phyloP scores from a whole-genome alignment of 2,113 vertebrate genomes.

The Micromys minutus region DNA sequence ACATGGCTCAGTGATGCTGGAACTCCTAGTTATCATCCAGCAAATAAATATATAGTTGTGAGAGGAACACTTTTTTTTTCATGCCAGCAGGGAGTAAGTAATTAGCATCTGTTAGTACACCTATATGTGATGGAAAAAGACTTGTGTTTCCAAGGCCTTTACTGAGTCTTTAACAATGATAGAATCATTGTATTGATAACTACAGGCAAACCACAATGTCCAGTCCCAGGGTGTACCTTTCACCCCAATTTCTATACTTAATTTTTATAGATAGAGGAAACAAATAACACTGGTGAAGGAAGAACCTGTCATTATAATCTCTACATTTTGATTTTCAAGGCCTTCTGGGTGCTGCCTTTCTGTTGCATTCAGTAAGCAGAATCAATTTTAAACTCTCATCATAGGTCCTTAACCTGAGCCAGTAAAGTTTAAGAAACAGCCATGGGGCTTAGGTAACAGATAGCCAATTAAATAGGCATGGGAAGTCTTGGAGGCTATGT shows the following conservation, averaged over 20 bases:
- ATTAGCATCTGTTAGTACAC: background rate
- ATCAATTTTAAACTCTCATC: constrained; percentile 21
- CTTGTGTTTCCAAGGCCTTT: background rate
- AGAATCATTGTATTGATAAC: background rate
- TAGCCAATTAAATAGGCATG: background rate
- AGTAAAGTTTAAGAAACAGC: constrained; percentile 22
- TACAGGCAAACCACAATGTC: background rate
- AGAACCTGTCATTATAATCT: background rate
- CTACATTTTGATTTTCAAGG: background rate
- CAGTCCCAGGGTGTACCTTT: background rate
- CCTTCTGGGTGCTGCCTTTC: background rate
- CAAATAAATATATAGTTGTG: background rate
- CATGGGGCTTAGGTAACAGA: background rate
- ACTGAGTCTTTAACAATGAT: background rate
- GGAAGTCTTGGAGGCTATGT: background rate
- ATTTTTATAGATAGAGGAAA: background rate
- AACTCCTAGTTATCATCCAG: background rate
- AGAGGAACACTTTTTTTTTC: background rate
- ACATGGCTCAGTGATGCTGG: background rate
- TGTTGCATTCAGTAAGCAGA: background rate
- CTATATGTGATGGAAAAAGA: background rate
- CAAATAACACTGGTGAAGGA: background rate
- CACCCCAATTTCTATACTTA: background rate
- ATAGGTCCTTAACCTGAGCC: background rate
- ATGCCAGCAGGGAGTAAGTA: background rate